Base-by-base conservation (phyloP, 2,888 invertebrate genomes). In the Sialis fuliginosa region DNA sequence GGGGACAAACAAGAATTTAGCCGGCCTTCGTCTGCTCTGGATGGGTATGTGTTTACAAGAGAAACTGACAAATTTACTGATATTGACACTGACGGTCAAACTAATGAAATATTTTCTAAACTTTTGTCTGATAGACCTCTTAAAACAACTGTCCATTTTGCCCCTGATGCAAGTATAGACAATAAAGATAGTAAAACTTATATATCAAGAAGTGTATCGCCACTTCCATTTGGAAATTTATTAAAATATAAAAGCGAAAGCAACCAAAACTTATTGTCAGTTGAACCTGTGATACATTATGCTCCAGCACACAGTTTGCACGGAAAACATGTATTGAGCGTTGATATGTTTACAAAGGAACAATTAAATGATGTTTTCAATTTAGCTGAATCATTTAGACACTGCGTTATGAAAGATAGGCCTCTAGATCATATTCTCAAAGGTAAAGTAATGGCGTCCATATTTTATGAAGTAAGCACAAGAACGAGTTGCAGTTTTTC, bases 381-480 rank as follows among this genome's bases (percentile, higher is more conserved):
- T 64, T 69, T 96, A 52, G 96, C 97, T 0, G 92, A 93, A 62
- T 75, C 79, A 44, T 83, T 89, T 63, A 80, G 89, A 54, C 77
- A 75, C 13, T 81, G 80, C 51, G 86, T 95, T 0, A 75, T 75
- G 9, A 91, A 90, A 62, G 90, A 91, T 50, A 72, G 88, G 37
- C 75, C 79, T 0, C 64, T 95, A 44, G 89, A 90, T 61, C 85
- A 92, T 58, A 77, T 95, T 52, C 67, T 95, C 35, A 80, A 79
- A 62, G 95, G 95, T 39, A 93, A 92, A 70, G 74, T 96, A 4
- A 86, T 98, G 89, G 87, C 93, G 4, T 89, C 88, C 0, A 79
- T 98, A 60, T 98, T 98, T 66, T 98, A 92, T 65, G 98, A 99
- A 74, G 92, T 84, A 0, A 96, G 95, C 61, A 99, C 98, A 0